phyloP scores from a whole-genome alignment of 2,797 vertebrate genomes.

The Myioborus melanocephalus region DNA sequence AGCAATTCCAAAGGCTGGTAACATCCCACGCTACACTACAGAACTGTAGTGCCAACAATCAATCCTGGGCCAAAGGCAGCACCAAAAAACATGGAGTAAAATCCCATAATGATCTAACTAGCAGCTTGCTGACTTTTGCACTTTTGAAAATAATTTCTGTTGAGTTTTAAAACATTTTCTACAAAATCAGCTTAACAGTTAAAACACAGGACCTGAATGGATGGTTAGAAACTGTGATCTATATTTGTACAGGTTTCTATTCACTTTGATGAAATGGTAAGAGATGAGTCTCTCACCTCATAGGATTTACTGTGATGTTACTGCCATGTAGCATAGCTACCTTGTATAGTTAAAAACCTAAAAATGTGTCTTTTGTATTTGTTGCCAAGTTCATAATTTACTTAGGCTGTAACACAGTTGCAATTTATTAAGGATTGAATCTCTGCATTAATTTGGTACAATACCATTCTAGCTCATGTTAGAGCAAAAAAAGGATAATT shows the following conservation, averaged over 20 bases:
- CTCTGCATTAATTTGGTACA: not conserved
- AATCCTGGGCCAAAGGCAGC: not conserved
- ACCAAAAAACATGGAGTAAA: not conserved
- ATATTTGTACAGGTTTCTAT: not conserved
- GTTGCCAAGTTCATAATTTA: not conserved
- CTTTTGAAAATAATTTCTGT: not conserved
- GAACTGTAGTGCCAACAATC: not conserved
- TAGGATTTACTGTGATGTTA: not conserved
- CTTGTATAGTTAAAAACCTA: not conserved
- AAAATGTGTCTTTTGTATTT: not conserved
- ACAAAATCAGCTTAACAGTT: not conserved
- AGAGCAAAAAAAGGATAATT: not conserved
- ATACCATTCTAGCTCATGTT: not conserved
- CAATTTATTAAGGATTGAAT: not conserved
- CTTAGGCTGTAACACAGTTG: not conserved
- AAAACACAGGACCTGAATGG: not conserved
- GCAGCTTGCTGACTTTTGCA: not conserved
- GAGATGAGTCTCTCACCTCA: not conserved
- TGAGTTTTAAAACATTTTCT: not conserved
- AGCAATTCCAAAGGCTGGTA: not conserved
- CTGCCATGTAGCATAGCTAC: not conserved
- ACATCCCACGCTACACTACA: not conserved
- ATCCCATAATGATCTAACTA: not conserved
- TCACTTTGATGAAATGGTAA: not conserved
- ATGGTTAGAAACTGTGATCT: not conserved